Evolutionary conservation across 2,113 vertebrate genomes (phyloP), one percentile per base, ranked within the genome.

Genomic region (Hucho hucho): DNA sequence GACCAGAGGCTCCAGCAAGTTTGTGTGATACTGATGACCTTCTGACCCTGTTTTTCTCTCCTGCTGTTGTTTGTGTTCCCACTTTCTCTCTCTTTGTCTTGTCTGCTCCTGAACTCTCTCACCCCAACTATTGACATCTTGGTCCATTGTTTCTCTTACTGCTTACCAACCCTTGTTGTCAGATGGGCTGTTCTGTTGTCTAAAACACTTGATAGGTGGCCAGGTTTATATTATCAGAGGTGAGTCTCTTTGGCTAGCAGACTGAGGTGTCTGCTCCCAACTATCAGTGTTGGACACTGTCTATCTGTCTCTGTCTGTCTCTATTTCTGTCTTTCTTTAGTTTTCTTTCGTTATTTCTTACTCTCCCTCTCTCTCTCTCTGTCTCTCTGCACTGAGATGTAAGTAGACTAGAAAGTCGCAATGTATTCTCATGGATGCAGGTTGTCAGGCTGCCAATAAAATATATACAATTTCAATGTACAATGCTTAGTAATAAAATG

Each of bases 141-240:
- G 94, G 93, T 96, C 94, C 91, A 90, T 95, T 97, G 94, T 96
- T 96, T 95, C 94, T 95, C 94, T 95, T 96, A 94, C 95, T 96
- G 95, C 95, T 95, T 95, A 94, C 95, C 95, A 96, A 95, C 95
- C 94, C 93, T 93, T 94, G 95, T 97, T 96, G 94, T 98, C 97
- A 99, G 97, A 98, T 24, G 96, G 97, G 94, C 96, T 99, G 95
- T 99, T 99, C 96, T 99, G 97, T 98, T 99, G 97, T 96, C 96
- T 99, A 93, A 99, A 99, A 95, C 97, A 99, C 95, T 96, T 99
- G 93, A 98, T 99, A 96, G 97, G 97, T 95, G 97, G 97, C 94
- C 97, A 99, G 96, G 97, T 99, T 96, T 99, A 98, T 97, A 98
- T 99, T 91, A 99, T 99, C 92, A 94, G 97, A 99, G 97, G 97